Evolutionary conservation across 2,113 vertebrate genomes (phyloP).

Genomic region (Microcebus jonahi): DNA sequence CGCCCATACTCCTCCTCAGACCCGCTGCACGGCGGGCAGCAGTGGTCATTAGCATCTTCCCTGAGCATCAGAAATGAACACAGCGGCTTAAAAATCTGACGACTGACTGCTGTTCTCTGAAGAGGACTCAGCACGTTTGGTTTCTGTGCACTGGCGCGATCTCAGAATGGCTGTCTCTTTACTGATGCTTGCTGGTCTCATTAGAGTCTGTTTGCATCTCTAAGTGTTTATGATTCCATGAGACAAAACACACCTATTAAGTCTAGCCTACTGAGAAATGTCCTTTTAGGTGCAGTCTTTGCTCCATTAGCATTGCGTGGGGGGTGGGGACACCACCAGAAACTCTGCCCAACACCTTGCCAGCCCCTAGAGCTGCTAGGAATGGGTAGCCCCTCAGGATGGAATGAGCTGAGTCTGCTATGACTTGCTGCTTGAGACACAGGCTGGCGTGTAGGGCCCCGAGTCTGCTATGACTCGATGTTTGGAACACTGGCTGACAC

Average conservation of each 20-base stretch:
- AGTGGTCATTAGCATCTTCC: neutral
- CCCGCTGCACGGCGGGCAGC: neutral
- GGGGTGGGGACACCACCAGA: rapidly evolving
- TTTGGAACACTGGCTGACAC: neutral
- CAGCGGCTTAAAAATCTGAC: neutral
- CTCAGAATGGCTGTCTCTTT: neutral
- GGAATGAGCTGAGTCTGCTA: neutral
- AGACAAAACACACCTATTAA: neutral
- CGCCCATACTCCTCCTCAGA: neutral
- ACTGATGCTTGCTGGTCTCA: neutral
- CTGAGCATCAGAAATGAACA: neutral
- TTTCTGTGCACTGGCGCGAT: rapidly evolving
- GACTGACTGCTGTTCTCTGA: neutral
- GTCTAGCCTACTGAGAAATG: neutral
- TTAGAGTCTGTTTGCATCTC: neutral
- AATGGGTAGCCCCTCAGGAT: too few species aligned
- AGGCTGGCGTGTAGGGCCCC: neutral
- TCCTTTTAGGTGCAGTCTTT: neutral
- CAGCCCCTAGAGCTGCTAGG: neutral
- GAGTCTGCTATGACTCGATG: neutral
- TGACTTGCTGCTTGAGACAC: neutral
- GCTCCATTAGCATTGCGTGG: neutral
- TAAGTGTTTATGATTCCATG: neutral
- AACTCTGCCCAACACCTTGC: neutral
- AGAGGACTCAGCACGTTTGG: neutral